A percentile compares a stretch with the other conserved stretches of the same genome.
phyloP scores from a whole-genome alignment of 2,113 vertebrate genomes.

The Xiphophorus hellerii region DNA sequence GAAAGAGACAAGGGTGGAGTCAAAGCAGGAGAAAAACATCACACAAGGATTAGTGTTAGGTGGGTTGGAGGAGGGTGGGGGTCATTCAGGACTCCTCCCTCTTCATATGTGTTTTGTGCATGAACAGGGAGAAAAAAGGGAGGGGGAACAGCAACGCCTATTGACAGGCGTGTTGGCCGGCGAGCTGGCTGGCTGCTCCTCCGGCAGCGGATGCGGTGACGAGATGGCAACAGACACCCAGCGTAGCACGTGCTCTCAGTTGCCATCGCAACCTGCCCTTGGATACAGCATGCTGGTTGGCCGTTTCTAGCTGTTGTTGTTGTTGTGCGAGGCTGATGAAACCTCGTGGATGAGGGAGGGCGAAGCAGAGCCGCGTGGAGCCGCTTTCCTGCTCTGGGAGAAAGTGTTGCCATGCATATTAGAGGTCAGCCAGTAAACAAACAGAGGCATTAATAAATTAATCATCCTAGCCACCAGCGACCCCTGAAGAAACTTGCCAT shows the following conservation, averaged over 20 bases:
- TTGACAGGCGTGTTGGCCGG: slow-evolving; percentile 62
- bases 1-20: slow-evolving; percentile 60
- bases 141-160: slow-evolving; percentile 37
- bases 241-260: slow-evolving; percentile 75
- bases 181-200: slow-evolving; percentile 70
- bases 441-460: slow-evolving; percentile 28
- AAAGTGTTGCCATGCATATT: slow-evolving; percentile 76
- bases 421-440: slow-evolving; percentile 65
- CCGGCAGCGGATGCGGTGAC: slow-evolving; percentile 63
- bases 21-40: slow-evolving; percentile 66
- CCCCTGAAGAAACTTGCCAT: slow-evolving; percentile 14
- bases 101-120: slow-evolving; percentile 25
- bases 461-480: background rate
- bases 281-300: slow-evolving; percentile 85
- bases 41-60: slow-evolving; percentile 59
- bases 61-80: slow-evolving; percentile 6
- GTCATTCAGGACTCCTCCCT: slow-evolving; percentile 55
- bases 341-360: slow-evolving; percentile 72
- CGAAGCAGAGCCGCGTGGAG: slow-evolving; percentile 24
- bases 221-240: slow-evolving; percentile 79
- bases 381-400: slow-evolving; percentile 43
- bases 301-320: slow-evolving; percentile 71
- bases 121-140: background rate
- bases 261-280: slow-evolving; percentile 80
- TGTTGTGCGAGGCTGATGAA: slow-evolving; percentile 77